Percentiles rank a stretch among this genome's conserved stretches.
Evolutionary conservation across 2,888 invertebrate genomes (phyloP).

Genomic region (Caenorhabditis virilis): DNA sequence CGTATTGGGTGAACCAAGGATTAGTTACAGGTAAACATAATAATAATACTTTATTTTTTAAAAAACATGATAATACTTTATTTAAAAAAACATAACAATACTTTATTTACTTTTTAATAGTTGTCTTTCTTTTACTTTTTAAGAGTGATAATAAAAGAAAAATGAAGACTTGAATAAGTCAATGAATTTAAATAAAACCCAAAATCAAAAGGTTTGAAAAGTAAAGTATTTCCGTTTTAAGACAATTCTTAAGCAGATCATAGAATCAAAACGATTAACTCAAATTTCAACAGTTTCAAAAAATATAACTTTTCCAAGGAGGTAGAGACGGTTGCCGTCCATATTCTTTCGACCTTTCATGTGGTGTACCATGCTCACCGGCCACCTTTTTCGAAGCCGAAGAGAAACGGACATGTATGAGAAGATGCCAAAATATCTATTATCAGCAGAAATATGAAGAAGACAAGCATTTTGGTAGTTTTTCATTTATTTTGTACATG

Average conservation of each 20-base stretch:
- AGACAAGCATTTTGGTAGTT: slow-evolving; percentile 61
- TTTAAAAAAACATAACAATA: no score
- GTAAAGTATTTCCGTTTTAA: no score
- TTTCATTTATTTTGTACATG: neutral
- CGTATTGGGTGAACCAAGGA: slow-evolving; percentile 66
- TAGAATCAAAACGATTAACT: no score
- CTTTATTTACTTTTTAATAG: no score
- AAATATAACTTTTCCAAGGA: slow-evolving; percentile 37
- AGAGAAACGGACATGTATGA: slow-evolving; percentile 56
- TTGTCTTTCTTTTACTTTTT: no score
- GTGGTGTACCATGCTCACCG: slow-evolving; percentile 66
- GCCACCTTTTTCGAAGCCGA: slow-evolving; percentile 64
- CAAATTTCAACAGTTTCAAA: no score
- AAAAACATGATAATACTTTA: no score
- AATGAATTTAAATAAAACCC: no score
- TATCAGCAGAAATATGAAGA: slow-evolving; percentile 63
- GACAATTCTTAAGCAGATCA: no score
- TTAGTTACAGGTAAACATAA: slow-evolving; percentile 53
- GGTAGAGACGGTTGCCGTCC: slow-evolving; percentile 67
- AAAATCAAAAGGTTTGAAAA: no score
- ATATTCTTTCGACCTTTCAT: slow-evolving; percentile 58
- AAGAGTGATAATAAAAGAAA: no score
- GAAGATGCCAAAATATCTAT: slow-evolving; percentile 63
- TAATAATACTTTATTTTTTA: neutral
- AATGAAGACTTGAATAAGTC: no score